Evolutionary conservation across 2,113 vertebrate genomes (phyloP).

Genomic region (Myiagra hebetior): DNA sequence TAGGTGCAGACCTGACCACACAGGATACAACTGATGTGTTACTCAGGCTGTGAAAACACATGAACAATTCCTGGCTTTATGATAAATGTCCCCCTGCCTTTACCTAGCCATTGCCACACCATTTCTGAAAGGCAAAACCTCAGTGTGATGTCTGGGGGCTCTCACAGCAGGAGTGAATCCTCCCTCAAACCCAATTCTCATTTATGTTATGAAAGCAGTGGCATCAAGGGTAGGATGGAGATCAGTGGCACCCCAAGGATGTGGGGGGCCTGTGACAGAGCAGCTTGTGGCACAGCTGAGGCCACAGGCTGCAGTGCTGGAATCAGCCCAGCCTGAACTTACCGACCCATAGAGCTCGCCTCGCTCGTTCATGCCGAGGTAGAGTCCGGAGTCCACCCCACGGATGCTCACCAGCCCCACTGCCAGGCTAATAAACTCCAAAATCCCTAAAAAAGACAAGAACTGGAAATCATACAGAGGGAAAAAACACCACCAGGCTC

Average conservation of each 20-base stretch:
- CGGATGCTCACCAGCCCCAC: conserved; percentile 98
- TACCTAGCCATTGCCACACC: not conserved
- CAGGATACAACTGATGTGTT: not conserved
- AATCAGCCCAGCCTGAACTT: not conserved
- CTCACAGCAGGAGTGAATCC: not conserved
- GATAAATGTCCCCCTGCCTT: not conserved
- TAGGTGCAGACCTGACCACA: not conserved
- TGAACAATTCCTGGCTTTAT: not conserved
- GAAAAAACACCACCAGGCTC: not conserved
- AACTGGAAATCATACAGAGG: not conserved
- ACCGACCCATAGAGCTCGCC: conserved; percentile 99
- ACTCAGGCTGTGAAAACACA: not conserved
- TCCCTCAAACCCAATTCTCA: not conserved
- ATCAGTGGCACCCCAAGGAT: not conserved
- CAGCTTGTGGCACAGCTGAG: not conserved
- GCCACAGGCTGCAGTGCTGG: not conserved
- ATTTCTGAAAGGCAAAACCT: not conserved
- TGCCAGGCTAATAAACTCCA: conserved; percentile 99
- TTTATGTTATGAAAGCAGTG: not conserved
- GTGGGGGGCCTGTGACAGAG: not conserved
- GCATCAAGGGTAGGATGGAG: not conserved
- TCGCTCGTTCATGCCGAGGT: conserved; percentile 97
- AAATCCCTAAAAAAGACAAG: conserved; percentile 82
- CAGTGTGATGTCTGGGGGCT: not conserved
- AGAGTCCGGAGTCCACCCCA: conserved; percentile 95